Conservation (phyloP, 2,113 vertebrate genomes). For the Numenius arquata region DNA sequence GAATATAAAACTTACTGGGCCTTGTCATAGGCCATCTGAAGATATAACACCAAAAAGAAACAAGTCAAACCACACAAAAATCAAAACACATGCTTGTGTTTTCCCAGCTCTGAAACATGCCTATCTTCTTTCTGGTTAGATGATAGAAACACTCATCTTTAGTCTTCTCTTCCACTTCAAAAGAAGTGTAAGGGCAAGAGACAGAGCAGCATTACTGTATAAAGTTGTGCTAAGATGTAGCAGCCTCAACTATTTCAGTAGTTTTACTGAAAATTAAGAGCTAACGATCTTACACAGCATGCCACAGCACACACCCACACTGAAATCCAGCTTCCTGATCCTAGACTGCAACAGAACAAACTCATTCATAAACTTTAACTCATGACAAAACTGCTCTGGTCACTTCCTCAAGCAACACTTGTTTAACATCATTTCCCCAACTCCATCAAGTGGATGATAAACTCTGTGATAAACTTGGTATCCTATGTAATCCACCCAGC, state of each 20-base stretch:
- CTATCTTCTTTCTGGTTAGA: neutral
- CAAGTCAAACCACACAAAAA: neutral
- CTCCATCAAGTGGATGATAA: neutral
- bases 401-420: neutral
- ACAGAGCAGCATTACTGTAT: neutral
- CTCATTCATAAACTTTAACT: neutral
- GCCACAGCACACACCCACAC: rapidly evolving
- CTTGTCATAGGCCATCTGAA: neutral
- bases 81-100: neutral
- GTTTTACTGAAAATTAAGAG: neutral
- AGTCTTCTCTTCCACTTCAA: neutral
- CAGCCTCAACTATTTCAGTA: neutral
- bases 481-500: neutral
- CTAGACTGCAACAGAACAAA: neutral
- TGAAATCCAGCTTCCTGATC: neutral
- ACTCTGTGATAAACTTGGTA: neutral
- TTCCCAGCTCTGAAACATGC: neutral
- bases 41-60: neutral
- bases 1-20: neutral
- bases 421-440: neutral
- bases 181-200: neutral
- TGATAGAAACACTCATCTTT: neutral
- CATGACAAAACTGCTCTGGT: neutral
- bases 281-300: neutral
- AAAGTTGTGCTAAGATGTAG: neutral